phyloP scores from a whole-genome alignment of 1,140 invertebrate species.

The Heterodera schachtii region DNA sequence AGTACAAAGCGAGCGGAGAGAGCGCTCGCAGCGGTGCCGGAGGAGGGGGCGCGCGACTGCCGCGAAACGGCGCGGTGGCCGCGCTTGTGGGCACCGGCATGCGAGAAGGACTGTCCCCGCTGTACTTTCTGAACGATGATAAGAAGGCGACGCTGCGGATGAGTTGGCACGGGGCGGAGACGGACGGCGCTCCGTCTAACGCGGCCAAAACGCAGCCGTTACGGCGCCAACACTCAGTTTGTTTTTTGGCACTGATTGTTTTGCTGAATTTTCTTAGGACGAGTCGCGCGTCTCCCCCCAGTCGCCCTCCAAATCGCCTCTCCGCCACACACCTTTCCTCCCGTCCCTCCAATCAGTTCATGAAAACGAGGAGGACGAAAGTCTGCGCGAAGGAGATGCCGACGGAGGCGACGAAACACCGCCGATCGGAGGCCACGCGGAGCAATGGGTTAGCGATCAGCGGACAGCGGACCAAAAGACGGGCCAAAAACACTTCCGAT shows the following conservation, averaged over 20 bases:
- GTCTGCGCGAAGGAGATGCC: not conserved
- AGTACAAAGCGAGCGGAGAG: conserved; percentile 21
- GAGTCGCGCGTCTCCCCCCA: conserved; percentile 19
- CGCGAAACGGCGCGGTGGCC: not conserved
- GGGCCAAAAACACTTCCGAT: conserved; percentile 20
- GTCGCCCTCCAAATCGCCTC: conserved; percentile 37
- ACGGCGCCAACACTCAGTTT: conserved; percentile 23
- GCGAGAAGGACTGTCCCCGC: not conserved
- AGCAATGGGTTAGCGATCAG: not conserved
- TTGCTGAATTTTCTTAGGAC: conserved; percentile 29
- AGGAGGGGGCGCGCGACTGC: not conserved
- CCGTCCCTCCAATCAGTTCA: conserved; percentile 32
- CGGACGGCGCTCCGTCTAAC: conserved; percentile 6
- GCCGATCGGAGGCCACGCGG: not conserved
- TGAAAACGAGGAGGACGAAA: conserved; percentile 35
- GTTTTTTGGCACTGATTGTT: conserved; percentile 21
- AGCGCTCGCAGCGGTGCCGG: not conserved
- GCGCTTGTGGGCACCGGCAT: not conserved
- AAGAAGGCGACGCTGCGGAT: conserved; percentile 3
- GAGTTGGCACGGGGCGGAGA: conserved; percentile 21
- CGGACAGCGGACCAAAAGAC: not conserved
- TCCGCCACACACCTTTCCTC: conserved; percentile 33
- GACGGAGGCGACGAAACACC: not conserved
- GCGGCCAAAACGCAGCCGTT: not conserved
- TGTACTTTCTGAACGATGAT: conserved; percentile 18